Percentiles rank a stretch among this genome's conserved stretches.
Evolutionary conservation across 2,113 vertebrate species (phyloP).

Genomic region (Pachyramphus minor): DNA sequence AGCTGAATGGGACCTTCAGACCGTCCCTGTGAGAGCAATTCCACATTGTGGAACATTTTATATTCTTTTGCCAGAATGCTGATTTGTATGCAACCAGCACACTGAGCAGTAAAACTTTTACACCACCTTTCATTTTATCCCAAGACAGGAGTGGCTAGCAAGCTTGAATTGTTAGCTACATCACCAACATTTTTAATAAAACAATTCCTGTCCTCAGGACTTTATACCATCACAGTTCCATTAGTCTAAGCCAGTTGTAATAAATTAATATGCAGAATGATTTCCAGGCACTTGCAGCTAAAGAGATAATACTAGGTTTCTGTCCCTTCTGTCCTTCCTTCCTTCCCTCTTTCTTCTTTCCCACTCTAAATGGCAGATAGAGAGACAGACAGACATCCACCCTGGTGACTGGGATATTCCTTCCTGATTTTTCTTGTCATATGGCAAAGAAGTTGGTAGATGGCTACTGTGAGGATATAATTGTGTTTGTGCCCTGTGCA

Average conservation of each 20-base stretch:
- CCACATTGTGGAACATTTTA: not conserved
- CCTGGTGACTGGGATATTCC: not conserved
- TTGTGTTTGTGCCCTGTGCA: not conserved
- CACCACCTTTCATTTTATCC: not conserved
- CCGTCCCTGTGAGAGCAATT: slow-evolving; percentile 2
- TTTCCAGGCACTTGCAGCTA: not conserved
- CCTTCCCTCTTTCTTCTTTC: not conserved
- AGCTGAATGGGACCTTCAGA: not conserved
- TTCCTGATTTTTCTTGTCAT: not conserved
- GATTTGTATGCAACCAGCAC: slow-evolving; percentile 2
- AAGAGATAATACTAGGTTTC: not conserved
- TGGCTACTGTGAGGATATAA: not conserved
- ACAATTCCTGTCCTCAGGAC: not conserved
- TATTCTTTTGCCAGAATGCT: not conserved
- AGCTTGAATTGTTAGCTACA: not conserved
- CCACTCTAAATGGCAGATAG: not conserved
- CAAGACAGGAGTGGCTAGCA: not conserved
- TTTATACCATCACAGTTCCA: not conserved
- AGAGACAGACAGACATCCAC: not conserved
- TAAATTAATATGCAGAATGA: not conserved
- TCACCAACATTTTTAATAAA: not conserved
- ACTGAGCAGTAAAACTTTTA: not conserved
- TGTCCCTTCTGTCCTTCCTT: not conserved
- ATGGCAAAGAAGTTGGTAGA: not conserved
- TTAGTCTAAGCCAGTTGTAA: not conserved